Percentiles rank a stretch among this genome's conserved stretches.
phyloP scores from a whole-genome alignment of 2,113 vertebrate species.

The Prunella fulvescens region DNA sequence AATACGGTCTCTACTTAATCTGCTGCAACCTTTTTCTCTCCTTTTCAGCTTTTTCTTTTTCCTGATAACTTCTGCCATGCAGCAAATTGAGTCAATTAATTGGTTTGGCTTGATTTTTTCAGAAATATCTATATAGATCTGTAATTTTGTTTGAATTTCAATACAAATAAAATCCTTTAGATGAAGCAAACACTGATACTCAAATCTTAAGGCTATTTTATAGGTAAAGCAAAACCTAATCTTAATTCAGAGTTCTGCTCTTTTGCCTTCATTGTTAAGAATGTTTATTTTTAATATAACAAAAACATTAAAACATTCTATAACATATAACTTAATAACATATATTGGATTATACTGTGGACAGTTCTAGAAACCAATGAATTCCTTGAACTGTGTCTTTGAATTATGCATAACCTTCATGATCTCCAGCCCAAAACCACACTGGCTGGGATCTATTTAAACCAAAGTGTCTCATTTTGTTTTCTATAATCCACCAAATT shows the following conservation, averaged over 20 bases:
- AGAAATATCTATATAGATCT: neutral
- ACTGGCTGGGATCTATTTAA: neutral
- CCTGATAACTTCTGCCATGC: neutral
- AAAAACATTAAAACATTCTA: neutral
- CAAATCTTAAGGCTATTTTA: neutral
- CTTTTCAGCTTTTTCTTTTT: neutral
- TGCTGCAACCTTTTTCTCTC: neutral
- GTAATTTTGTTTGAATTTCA: neutral
- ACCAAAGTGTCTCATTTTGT: neutral
- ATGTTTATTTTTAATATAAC: neutral
- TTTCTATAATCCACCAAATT: neutral
- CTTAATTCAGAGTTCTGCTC: neutral
- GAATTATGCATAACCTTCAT: neutral
- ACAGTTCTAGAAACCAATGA: neutral
- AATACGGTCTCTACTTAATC: rapidly evolving
- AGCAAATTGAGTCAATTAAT: neutral
- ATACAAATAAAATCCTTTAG: neutral
- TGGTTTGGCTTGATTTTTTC: neutral
- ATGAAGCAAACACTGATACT: neutral
- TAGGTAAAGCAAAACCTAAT: neutral
- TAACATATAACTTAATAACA: neutral
- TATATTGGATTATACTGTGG: neutral
- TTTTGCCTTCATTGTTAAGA: neutral
- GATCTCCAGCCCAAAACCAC: neutral
- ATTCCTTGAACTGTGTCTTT: neutral